Evolutionary conservation across 2,113 vertebrate genomes (phyloP), one percentile per base, ranked within the genome.

Genomic region (Thymallus thymallus): DNA sequence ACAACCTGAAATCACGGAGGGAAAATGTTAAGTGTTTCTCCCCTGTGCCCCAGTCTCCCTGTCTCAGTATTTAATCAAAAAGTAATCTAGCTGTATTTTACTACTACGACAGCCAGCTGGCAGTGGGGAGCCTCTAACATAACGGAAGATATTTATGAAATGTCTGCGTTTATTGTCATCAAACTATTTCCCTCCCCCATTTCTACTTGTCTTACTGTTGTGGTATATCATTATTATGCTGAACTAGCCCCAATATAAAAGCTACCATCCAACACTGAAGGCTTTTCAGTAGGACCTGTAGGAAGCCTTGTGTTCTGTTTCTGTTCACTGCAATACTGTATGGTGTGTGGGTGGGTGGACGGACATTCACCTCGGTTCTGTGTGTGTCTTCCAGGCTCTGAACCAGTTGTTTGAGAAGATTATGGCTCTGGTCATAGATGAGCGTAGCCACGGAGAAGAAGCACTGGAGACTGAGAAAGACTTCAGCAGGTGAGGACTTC

Each of bases 381-480:
- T 61, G 26, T 30, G 29, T 81, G 26, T 80, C 13, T 79, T 62
- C 73, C 88, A 99, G 97, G 97, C 97, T 72, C 89, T 99, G 84
- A 99, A 99, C 91, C 98, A 99, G 89, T 92, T 99, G 92, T 99
- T 99, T 88, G 98, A 99, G 92, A 99, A 99, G 89, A 99, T 99
- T 91, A 99, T 99, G 96, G 97, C 97, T 45, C 89, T 99, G 32
- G 97, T 98, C 90, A 97, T 99, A 51, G 98, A 99, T 48, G 98
- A 99, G 73, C 95, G 98, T 48, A 97, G 98, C 77, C 98, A 99
- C 0, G 98, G 98, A 82, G 97, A 99, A 82, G 98, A 99, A 88
- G 97, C 95, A 80, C 91, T 99, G 65, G 98, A 99, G 90, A 99
- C 98, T 0, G 98, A 99, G 89, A 99, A 99, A 85, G 98, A 99